A percentile compares a stretch with the other conserved stretches of the same genome.
Conservation (phyloP, 2,797 vertebrate species). For the Chelon auratus region DNA sequence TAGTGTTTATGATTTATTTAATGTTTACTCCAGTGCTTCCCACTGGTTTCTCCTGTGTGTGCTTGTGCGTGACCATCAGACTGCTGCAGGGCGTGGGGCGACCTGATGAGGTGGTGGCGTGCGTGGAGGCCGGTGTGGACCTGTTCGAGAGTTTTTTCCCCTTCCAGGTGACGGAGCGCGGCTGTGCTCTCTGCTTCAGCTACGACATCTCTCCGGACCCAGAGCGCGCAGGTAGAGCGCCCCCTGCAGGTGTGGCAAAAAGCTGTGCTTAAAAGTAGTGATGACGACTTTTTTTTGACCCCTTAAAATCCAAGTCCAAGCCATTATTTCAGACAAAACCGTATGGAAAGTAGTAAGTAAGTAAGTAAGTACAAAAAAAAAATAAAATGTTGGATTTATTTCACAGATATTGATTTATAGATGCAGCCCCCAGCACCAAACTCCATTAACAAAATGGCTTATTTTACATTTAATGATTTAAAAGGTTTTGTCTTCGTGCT, state of each 20-base stretch:
- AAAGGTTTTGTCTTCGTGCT: conserved; percentile 1
- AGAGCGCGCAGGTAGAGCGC: conserved; percentile 86
- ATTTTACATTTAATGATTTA: conserved; percentile 9
- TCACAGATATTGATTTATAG: not conserved
- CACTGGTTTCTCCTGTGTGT: conserved; percentile 16
- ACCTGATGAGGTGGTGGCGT: conserved; percentile 93
- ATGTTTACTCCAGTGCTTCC: not conserved
- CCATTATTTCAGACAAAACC: not conserved
- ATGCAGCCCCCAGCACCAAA: not conserved
- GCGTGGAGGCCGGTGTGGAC: conserved; percentile 93
- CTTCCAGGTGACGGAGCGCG: conserved; percentile 93
- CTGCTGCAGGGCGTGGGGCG: conserved; percentile 91
- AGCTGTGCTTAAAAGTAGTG: not conserved
- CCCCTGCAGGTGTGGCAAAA: conserved; percentile 71
- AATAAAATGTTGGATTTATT: not conserved
- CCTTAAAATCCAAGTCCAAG: too few species aligned
- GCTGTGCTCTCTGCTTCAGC: conserved; percentile 91
- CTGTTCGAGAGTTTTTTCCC: conserved; percentile 97
- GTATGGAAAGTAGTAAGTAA: too few species aligned
- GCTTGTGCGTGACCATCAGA: conserved; percentile 72
- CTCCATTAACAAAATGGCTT: not conserved
- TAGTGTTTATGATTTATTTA: conserved; percentile 5
- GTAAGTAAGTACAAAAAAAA: too few species aligned
- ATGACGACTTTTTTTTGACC: not conserved
- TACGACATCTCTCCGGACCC: conserved; percentile 84